Evolutionary conservation across 1,140 invertebrate genomes (phyloP).

Genomic region (Euglossa dilemma): DNA sequence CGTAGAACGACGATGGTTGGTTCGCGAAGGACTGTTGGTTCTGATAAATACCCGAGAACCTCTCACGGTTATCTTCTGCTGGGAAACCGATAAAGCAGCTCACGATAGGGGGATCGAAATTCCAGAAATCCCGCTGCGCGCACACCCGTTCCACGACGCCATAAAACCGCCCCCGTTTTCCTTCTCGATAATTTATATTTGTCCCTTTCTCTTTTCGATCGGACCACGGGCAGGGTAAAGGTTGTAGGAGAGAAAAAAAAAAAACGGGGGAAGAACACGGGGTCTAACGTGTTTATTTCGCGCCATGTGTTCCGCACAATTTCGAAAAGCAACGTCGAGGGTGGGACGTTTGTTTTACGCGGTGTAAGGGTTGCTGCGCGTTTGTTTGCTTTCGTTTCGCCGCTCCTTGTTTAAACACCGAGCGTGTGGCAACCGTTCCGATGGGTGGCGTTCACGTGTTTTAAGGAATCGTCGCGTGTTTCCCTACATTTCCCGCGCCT

Average conservation of each 20-base stretch:
- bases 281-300: constrained; percentile 38
- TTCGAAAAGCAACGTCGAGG: constrained; percentile 38
- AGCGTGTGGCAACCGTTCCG: too few relatives aligned
- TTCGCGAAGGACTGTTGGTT: not conserved
- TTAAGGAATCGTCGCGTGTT: not conserved
- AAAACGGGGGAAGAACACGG: not conserved
- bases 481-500: not conserved
- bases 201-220: constrained; percentile 1
- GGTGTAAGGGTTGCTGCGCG: constrained; percentile 6
- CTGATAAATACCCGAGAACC: constrained; percentile 19
- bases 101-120: constrained; percentile 40
- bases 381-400: constrained; percentile 6
- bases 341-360: constrained; percentile 39
- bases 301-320: constrained; percentile 44
- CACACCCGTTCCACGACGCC: constrained; percentile 12
- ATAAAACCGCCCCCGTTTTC: constrained; percentile 20
- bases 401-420: constrained; percentile 9
- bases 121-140: constrained; percentile 53
- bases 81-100: constrained; percentile 9
- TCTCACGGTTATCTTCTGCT: not conserved
- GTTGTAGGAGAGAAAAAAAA: not conserved
- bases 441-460: not conserved
- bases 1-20: not conserved
- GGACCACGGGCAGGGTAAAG: not conserved
- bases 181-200: constrained; percentile 57